phyloP scores from a whole-genome alignment of 53 echinoderm and acorn worm genomes.

The Paracentrotus lividus region DNA sequence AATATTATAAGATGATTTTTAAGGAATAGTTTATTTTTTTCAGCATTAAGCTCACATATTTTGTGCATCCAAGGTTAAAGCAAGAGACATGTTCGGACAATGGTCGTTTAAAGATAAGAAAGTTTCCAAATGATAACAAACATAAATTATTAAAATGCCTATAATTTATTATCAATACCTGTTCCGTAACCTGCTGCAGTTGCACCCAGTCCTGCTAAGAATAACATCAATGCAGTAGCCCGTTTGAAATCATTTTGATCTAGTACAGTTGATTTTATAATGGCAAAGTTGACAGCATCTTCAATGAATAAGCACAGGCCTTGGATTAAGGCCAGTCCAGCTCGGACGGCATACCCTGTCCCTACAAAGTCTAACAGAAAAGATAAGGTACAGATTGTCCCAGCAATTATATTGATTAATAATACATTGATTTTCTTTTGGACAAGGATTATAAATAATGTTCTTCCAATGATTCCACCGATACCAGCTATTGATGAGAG shows the following conservation, averaged over 20 bases:
- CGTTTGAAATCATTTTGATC: neutral
- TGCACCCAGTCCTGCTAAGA: neutral
- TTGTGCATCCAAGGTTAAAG: too few species aligned
- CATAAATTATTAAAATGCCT: neutral
- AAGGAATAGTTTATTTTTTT: too few species aligned
- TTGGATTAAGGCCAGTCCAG: neutral
- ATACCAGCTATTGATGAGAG: neutral
- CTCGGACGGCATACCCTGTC: neutral
- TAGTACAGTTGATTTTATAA: neutral
- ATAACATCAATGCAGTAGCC: neutral
- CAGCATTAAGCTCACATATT: too few species aligned
- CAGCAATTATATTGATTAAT: neutral
- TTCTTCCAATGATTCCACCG: conserved; percentile 20
- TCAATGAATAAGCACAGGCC: neutral
- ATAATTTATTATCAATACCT: neutral
- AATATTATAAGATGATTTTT: too few species aligned
- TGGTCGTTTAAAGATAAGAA: neutral
- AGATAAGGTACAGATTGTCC: too few species aligned
- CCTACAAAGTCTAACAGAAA: conserved; percentile 38
- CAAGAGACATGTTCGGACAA: too few species aligned
- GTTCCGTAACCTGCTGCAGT: neutral
- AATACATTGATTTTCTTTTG: neutral
- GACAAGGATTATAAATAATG: neutral
- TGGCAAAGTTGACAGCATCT: neutral
- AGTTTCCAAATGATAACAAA: neutral